phyloP scores from a whole-genome alignment of 2,113 vertebrate species.

The Lagopus muta region DNA sequence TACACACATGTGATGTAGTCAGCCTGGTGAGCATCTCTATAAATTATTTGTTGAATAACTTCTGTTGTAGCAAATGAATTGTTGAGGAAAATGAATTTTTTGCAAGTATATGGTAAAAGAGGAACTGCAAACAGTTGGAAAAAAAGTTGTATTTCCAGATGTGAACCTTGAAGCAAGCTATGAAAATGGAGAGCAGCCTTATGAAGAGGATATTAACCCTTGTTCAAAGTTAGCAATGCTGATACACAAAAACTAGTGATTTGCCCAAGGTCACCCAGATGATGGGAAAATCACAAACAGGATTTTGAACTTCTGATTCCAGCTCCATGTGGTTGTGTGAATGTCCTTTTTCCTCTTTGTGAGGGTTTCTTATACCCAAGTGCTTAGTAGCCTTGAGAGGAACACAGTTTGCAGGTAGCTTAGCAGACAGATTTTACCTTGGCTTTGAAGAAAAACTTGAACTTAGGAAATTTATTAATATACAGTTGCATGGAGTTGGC shows the following conservation, averaged over 20 bases:
- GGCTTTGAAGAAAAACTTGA: not conserved
- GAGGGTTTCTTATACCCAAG: not conserved
- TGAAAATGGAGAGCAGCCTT: not conserved
- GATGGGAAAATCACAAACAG: not conserved
- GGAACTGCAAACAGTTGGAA: not conserved
- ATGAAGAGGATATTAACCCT: not conserved
- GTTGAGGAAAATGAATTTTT: not conserved
- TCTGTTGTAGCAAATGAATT: not conserved
- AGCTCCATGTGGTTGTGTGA: not conserved
- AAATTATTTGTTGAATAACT: not conserved
- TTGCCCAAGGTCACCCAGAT: not conserved
- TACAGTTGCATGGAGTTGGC: not conserved
- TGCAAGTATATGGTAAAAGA: not conserved
- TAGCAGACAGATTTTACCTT: not conserved
- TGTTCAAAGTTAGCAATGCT: not conserved
- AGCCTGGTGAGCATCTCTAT: not conserved
- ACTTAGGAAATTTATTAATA: not conserved
- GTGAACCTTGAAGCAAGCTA: not conserved
- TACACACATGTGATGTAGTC: not conserved
- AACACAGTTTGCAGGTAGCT: not conserved
- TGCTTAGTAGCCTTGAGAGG: not conserved
- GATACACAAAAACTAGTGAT: not conserved
- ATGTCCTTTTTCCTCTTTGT: not conserved
- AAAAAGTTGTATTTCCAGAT: not conserved
- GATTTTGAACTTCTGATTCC: not conserved